A percentile compares a stretch with the other conserved stretches of the same genome.
These are phyloP conservation scores for Agrochola circellaris DNA, from an alignment of 2,888 invertebrate species.

Conservation along the genomic window DNA sequence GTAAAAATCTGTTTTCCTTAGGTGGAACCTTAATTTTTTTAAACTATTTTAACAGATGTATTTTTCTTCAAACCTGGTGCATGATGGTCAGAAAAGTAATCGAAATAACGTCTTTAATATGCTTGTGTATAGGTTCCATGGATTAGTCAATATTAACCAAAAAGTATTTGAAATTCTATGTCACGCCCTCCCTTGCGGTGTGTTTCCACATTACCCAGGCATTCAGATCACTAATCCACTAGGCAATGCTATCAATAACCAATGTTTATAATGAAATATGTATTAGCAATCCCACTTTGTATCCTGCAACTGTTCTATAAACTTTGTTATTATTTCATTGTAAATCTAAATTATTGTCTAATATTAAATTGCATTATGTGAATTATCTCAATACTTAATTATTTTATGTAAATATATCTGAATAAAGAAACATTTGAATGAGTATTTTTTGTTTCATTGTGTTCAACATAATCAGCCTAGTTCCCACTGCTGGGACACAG, in stretches of 20 bases:
- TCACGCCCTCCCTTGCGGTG: background rate
- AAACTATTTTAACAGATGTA: too few species aligned
- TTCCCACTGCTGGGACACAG: too few species aligned
- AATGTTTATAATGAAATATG: constrained; percentile 33
- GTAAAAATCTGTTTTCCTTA: too few species aligned
- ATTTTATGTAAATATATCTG: too few species aligned
- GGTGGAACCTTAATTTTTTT: too few species aligned
- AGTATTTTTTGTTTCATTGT: too few species aligned
- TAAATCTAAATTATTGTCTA: too few species aligned
- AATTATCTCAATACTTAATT: too few species aligned
- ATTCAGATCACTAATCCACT: constrained; percentile 16
- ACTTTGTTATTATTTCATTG: constrained; percentile 74
- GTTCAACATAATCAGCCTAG: too few species aligned
- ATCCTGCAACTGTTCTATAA: constrained; percentile 66
- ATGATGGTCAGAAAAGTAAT: background rate
- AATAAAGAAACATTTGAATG: too few species aligned
- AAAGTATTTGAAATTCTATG: constrained; percentile 4
- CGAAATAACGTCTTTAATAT: constrained; percentile 11
- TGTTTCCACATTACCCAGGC: constrained; percentile 4
- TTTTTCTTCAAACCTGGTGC: background rate
- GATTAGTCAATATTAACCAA: constrained; percentile 12
- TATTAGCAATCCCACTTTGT: constrained; percentile 44
- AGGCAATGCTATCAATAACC: constrained; percentile 35
- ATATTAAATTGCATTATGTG: too few species aligned
- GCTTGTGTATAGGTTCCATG: constrained; percentile 12